Percentiles rank a stretch among this genome's conserved stretches.
These are phyloP conservation scores for Dryoscopus gambensis DNA, from an alignment of 2,113 vertebrate species.

Conservation along the genomic window DNA sequence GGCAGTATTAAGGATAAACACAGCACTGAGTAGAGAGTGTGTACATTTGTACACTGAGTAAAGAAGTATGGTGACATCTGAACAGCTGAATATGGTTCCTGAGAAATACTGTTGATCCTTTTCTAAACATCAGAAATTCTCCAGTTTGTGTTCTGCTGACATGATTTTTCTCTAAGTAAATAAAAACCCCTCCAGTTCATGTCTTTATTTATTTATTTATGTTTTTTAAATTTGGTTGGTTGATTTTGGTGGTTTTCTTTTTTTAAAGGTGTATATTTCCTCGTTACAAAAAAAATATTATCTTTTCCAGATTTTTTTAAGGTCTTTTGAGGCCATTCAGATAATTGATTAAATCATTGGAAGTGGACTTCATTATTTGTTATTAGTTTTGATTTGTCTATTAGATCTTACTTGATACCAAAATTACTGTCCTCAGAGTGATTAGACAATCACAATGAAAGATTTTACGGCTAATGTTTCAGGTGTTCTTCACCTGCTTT, in stretches of 20 bases:
- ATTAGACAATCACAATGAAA: background rate
- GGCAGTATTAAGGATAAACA: background rate
- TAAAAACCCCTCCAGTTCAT: fast-evolving
- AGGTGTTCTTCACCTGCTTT: background rate
- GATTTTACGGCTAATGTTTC: background rate
- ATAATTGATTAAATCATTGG: background rate
- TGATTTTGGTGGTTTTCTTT: background rate
- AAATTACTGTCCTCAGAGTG: background rate
- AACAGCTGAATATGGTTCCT: background rate
- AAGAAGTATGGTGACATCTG: background rate
- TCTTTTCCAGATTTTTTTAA: background rate
- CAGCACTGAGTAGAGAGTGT: no score
- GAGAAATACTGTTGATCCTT: background rate
- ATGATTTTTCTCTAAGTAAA: background rate
- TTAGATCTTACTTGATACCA: background rate
- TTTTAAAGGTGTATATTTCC: background rate
- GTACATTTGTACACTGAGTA: background rate
- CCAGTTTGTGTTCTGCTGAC: background rate
- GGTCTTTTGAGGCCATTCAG: background rate
- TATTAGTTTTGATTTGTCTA: background rate
- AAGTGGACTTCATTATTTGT: background rate
- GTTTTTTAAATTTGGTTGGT: background rate
- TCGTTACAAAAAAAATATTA: background rate
- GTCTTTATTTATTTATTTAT: background rate
- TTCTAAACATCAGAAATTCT: background rate